Percentiles rank a stretch among this genome's conserved stretches.
These are phyloP conservation scores for Cairina moschata DNA, from an alignment of 2,113 vertebrate genomes.

Conservation along the genomic window DNA sequence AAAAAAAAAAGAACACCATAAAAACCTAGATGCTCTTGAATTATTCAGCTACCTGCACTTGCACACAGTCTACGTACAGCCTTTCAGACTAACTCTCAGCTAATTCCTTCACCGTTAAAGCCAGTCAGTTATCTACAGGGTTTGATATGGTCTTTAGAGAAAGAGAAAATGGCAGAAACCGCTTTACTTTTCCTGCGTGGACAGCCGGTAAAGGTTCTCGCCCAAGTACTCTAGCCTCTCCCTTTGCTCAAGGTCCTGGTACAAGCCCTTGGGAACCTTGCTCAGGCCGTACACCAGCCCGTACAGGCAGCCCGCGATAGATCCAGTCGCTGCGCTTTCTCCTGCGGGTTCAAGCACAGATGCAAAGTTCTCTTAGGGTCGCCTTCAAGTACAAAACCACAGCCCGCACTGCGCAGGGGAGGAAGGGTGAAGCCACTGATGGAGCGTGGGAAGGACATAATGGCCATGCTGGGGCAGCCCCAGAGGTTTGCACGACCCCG, in stretches of 20 bases:
- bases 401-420: fast-evolving
- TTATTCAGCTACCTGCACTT: not conserved
- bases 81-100: not conserved
- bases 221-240: slow-evolving; percentile 86
- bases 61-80: not conserved
- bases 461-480: not conserved
- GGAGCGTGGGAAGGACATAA: fast-evolving
- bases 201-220: slow-evolving; percentile 82
- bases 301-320: slow-evolving; percentile 91
- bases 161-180: slow-evolving; percentile 65
- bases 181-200: slow-evolving; percentile 88
- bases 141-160: slow-evolving; percentile 33
- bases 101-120: not conserved
- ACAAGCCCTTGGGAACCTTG: slow-evolving; percentile 83
- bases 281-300: slow-evolving; percentile 88
- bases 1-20: not conserved
- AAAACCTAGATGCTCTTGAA: not conserved
- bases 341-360: slow-evolving; percentile 77
- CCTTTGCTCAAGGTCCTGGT: slow-evolving; percentile 87
- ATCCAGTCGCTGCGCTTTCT: slow-evolving; percentile 89
- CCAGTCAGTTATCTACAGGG: slow-evolving; percentile 28
- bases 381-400: not conserved
- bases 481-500: not conserved
- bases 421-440: fast-evolving
- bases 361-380: not conserved